Base-by-base conservation (phyloP, 2,888 invertebrate genomes). In the Panzeria rudis region DNA sequence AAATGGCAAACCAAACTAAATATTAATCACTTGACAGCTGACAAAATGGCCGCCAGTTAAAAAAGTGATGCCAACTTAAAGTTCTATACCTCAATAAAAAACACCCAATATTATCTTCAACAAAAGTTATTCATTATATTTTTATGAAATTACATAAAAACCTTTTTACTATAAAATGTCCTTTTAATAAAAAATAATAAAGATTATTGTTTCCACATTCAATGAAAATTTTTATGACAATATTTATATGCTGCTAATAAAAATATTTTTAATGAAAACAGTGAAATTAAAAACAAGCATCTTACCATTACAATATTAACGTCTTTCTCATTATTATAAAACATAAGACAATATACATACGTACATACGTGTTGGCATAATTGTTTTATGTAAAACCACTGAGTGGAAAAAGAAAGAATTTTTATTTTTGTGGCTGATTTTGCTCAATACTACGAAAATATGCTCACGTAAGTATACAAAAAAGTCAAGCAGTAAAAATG, bases 321-420 rank as follows among this genome's bases (percentile, higher is more conserved):
- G 69, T 76, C n/a, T 56, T 69, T 47, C 0, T 11, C n/a, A 35
- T 23, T 25, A 44, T 44, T 23, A 25, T 15, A 25, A 66, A 35
- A 38, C 9, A 54, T 9, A 54, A 32, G 59, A 54, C 15, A 47
- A 23, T 3, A 41, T 4, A 13, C 78, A 69, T 41, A 41, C 23
- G 35, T 66, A 17, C 47, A 47, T n/a, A 17, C n/a, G n/a, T 54
- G 56, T 54, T 44, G 3, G 32, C 64, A 56, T 64, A 32, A 47
- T 71, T 71, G 78, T 71, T 6, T 20, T 44, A 54, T 47, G 64
- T 64, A 50, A 47, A 56, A 20, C 13, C 13, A 35, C 3, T 35
- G 35, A 35, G 20, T 50, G 8, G 2, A 32, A 13, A 6, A 61
- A 13, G 11, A 35, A 13, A 15, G n/a, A 17, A 59, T 4, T 59